These are phyloP conservation scores for Mesorhabditis belari DNA, from an alignment of 2,888 invertebrate species.

Conservation along the genomic window DNA sequence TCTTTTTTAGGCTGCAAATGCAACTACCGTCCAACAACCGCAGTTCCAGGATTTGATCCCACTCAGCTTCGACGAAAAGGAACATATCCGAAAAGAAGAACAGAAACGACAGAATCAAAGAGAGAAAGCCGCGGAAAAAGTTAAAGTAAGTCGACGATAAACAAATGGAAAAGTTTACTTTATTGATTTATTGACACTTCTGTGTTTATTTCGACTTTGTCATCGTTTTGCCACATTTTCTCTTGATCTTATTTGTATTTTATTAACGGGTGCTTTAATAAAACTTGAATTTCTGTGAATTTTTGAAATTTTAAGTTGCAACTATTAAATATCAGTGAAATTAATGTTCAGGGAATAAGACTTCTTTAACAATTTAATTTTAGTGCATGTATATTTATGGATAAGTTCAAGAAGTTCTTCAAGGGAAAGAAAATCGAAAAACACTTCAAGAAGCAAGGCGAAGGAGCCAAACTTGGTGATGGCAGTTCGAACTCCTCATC, in stretches of 20 bases:
- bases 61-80: constrained; percentile 15
- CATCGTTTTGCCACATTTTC: no score
- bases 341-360: constrained; percentile 16
- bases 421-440: constrained; percentile 34
- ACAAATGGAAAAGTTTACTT: no score
- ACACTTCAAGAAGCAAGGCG: constrained; percentile 37
- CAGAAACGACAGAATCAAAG: constrained; percentile 1
- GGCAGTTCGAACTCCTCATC: constrained; percentile 9
- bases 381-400: constrained; percentile 18
- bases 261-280: no score
- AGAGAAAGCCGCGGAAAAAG: background rate
- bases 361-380: no score
- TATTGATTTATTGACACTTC: no score
- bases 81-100: constrained; percentile 12
- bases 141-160: no score
- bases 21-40: background rate
- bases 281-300: no score
- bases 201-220: no score
- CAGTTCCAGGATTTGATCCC: constrained; percentile 12
- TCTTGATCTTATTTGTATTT: no score
- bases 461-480: constrained; percentile 24
- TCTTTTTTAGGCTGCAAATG: background rate
- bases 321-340: background rate
- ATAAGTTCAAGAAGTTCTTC: constrained; percentile 38
- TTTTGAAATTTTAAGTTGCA: no score